Evolutionary conservation across 2,888 invertebrate species (phyloP).

Genomic region (Amphimallon solstitiale): DNA sequence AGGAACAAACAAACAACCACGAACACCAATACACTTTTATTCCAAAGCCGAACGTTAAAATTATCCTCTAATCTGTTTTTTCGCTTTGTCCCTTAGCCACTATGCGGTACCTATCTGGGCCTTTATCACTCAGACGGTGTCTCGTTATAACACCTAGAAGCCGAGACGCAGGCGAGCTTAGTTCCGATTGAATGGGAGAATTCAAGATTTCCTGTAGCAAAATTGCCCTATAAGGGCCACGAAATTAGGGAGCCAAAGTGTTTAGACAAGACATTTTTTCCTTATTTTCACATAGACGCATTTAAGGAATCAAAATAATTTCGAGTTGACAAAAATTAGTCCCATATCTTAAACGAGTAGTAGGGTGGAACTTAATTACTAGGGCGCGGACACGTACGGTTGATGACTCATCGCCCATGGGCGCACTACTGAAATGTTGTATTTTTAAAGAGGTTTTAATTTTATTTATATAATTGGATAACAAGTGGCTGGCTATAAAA

Average conservation of each 20-base stretch:
- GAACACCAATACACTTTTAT: background rate
- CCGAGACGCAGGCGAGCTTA: constrained; percentile 56
- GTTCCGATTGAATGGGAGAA: constrained; percentile 60
- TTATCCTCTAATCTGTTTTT: constrained; percentile 9
- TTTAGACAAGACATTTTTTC: background rate
- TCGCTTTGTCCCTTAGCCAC: background rate
- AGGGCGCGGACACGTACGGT: no score
- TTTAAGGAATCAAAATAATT: background rate
- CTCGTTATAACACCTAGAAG: constrained; percentile 52
- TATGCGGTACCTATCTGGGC: background rate
- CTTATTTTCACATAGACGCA: background rate
- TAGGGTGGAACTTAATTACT: no score
- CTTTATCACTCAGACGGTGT: constrained; percentile 7
- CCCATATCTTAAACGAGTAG: no score
- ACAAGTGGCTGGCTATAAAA: no score
- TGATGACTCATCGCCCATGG: no score
- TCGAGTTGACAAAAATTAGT: no score
- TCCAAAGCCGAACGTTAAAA: background rate
- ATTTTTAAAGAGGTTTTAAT: no score
- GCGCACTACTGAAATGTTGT: no score
- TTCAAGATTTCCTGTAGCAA: constrained; percentile 55
- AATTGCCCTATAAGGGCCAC: constrained; percentile 58
- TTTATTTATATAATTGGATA: no score
- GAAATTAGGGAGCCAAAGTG: constrained; percentile 48
- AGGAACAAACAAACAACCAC: background rate